A percentile compares a stretch with the other conserved stretches of the same genome.
Conservation (phyloP, 2,113 vertebrate species). For the Dascyllus trimaculatus region DNA sequence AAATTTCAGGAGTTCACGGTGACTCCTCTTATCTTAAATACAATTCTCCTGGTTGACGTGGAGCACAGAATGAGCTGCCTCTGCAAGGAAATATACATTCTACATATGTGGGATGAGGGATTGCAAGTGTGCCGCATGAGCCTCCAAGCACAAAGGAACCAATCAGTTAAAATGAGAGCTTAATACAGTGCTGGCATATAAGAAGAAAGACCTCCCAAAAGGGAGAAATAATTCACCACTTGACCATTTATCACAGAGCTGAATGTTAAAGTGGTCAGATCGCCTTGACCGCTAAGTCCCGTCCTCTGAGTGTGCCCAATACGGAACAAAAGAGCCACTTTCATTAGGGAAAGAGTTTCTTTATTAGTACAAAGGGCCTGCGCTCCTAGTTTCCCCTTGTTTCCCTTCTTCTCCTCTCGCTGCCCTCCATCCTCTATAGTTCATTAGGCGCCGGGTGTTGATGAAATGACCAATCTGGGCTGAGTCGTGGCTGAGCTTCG, state of each 20-base stretch:
- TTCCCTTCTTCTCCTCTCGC: slow-evolving; percentile 16
- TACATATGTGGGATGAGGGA: slow-evolving; percentile 27
- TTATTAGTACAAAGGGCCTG: slow-evolving; percentile 59
- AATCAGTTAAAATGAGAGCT: slow-evolving; percentile 67
- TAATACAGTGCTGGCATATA: slow-evolving; percentile 50
- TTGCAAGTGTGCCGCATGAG: slow-evolving; percentile 2
- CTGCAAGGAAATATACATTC: slow-evolving; percentile 42
- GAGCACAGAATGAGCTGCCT: slow-evolving; percentile 21
- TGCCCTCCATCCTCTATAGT: slow-evolving; percentile 18
- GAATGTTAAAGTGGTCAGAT: slow-evolving; percentile 61
- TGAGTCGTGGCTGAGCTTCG: neutral
- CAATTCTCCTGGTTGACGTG: slow-evolving; percentile 25
- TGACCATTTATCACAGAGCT: slow-evolving; percentile 60
- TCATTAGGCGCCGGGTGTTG: slow-evolving; percentile 48
- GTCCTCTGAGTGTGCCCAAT: slow-evolving; percentile 26
- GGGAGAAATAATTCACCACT: slow-evolving; percentile 63
- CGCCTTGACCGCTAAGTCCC: slow-evolving; percentile 9
- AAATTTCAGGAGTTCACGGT: neutral
- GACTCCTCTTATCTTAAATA: slow-evolving; percentile 1
- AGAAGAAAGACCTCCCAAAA: slow-evolving; percentile 59
- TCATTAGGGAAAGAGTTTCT: slow-evolving; percentile 56
- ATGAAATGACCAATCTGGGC: slow-evolving; percentile 57
- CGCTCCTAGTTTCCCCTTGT: neutral
- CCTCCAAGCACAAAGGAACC: slow-evolving; percentile 53
- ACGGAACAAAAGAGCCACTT: slow-evolving; percentile 60